Conservation (phyloP, 2,888 invertebrate genomes). For the Cosmopolites sordidus region DNA sequence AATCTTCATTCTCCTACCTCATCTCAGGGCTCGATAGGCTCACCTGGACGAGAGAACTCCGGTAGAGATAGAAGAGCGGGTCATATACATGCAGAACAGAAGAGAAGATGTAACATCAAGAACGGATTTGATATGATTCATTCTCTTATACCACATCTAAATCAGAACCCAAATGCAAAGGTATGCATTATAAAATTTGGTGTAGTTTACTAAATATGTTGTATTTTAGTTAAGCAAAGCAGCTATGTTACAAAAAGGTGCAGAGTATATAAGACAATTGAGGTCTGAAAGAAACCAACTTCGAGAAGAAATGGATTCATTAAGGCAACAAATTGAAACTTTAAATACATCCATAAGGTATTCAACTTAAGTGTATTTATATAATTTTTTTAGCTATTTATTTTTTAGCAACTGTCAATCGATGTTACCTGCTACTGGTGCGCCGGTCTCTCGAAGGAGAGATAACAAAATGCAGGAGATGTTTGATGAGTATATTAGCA, state of each 20-base stretch:
- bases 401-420: slow-evolving; percentile 83
- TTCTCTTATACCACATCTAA: slow-evolving; percentile 85
- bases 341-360: slow-evolving; percentile 89
- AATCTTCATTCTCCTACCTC: slow-evolving; percentile 59
- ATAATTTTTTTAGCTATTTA: slow-evolving; percentile 8
- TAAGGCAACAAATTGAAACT: slow-evolving; percentile 84
- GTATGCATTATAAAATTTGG: slow-evolving; percentile 44
- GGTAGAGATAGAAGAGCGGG: slow-evolving; percentile 70
- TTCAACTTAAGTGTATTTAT: slow-evolving; percentile 4
- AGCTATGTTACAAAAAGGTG: slow-evolving; percentile 94
- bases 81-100: slow-evolving; percentile 94
- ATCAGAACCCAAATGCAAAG: slow-evolving; percentile 86
- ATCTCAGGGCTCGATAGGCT: slow-evolving; percentile 51
- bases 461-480: slow-evolving; percentile 89
- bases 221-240: slow-evolving; percentile 78
- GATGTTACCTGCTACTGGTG: slow-evolving; percentile 91
- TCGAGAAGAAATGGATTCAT: slow-evolving; percentile 83
- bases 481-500: slow-evolving; percentile 87
- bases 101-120: slow-evolving; percentile 91
- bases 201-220: slow-evolving; percentile 6
- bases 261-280: slow-evolving; percentile 88
- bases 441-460: slow-evolving; percentile 85
- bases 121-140: slow-evolving; percentile 94
- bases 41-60: slow-evolving; percentile 45
- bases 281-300: slow-evolving; percentile 79